phyloP scores from a whole-genome alignment of 2,113 vertebrate genomes.

The Ciconia boyciana region DNA sequence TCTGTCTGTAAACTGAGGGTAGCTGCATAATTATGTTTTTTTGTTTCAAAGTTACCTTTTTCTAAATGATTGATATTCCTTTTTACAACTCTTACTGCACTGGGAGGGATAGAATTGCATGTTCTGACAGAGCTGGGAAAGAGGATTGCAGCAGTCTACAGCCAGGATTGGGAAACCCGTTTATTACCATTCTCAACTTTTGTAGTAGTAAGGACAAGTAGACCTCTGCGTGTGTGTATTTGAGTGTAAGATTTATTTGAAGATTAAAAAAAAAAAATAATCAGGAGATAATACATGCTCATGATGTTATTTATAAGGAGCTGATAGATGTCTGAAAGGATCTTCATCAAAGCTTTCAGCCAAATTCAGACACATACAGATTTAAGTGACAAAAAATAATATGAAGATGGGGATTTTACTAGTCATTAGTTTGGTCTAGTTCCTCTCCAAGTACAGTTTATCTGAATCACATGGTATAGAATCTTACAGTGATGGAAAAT shows the following conservation, averaged over 20 bases:
- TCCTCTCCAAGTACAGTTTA: not conserved
- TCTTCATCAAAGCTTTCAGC: not conserved
- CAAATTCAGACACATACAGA: not conserved
- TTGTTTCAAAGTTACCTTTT: not conserved
- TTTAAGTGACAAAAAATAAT: not conserved
- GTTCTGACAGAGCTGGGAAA: not conserved
- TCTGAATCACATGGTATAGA: not conserved
- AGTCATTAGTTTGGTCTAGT: not conserved
- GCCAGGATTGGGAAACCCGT: not conserved
- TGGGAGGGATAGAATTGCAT: not conserved
- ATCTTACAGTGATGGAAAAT: not conserved
- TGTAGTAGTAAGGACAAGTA: not conserved
- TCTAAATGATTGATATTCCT: not conserved
- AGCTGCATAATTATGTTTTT: not conserved
- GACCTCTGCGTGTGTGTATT: not conserved
- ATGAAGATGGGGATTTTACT: not conserved
- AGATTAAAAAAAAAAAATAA: not conserved
- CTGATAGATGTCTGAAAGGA: not conserved
- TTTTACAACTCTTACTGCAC: not conserved
- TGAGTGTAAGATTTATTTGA: not conserved
- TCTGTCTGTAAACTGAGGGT: not conserved
- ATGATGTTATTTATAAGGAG: not conserved
- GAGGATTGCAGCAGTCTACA: not conserved
- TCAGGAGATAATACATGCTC: not conserved
- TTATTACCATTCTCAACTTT: not conserved